Evolutionary conservation across 2,797 vertebrate genomes (phyloP).

Genomic region (Echeneis naucrates): DNA sequence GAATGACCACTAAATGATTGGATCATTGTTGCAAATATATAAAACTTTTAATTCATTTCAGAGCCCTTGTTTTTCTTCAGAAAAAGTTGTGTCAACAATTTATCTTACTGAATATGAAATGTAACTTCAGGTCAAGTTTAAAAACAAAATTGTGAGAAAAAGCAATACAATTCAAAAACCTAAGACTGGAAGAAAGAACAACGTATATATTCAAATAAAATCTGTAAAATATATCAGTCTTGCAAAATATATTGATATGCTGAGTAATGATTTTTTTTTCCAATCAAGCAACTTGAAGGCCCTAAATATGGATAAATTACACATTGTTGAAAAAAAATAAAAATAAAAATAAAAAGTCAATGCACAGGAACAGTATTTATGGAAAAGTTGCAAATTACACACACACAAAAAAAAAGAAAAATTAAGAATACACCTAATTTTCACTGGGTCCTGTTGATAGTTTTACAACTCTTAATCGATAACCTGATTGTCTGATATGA

Average conservation of each 20-base stretch:
- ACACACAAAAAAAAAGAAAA: neutral
- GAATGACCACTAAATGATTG: constrained; percentile 49
- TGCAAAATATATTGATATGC: constrained; percentile 37
- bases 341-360: too few species aligned
- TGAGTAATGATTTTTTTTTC: constrained; percentile 8
- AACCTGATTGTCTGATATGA: constrained; percentile 63
- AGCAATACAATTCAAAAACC: constrained; percentile 43
- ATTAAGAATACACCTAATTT: constrained; percentile 31
- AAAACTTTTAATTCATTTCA: constrained; percentile 63
- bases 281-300: constrained; percentile 15
- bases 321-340: constrained; percentile 29
- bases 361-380: constrained; percentile 10
- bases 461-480: constrained; percentile 37
- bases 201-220: constrained; percentile 31
- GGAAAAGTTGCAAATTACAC: constrained; percentile 20
- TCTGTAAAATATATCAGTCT: constrained; percentile 33
- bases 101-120: constrained; percentile 62
- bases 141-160: constrained; percentile 49
- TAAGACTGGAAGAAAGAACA: constrained; percentile 47
- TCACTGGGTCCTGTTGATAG: constrained; percentile 40
- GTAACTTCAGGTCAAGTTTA: constrained; percentile 54
- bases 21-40: constrained; percentile 60
- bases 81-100: constrained; percentile 46
- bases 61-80: constrained; percentile 60
- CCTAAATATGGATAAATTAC: neutral